phyloP scores from a whole-genome alignment of 2,113 vertebrate genomes.

The Ammodytes dubius region DNA sequence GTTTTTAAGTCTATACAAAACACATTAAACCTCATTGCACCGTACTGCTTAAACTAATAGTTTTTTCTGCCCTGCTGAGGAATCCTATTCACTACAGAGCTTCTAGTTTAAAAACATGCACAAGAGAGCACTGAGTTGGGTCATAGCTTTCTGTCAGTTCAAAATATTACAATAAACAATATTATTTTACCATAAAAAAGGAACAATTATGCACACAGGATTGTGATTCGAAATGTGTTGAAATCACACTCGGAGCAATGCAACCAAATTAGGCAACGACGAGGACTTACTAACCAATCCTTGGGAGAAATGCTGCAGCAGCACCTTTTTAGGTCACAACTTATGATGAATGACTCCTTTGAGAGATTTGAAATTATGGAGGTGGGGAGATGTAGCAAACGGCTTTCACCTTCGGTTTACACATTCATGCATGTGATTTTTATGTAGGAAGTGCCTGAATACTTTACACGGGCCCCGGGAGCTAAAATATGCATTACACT shows the following conservation, averaged over 20 bases:
- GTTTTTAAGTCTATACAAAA: slow-evolving; percentile 55
- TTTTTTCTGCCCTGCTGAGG: slow-evolving; percentile 53
- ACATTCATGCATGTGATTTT: slow-evolving; percentile 59
- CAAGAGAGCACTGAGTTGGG: slow-evolving; percentile 36
- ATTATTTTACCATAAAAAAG: slow-evolving; percentile 22
- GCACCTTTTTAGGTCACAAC: slow-evolving; percentile 78
- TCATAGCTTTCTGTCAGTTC: slow-evolving; percentile 48
- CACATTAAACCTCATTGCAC: slow-evolving; percentile 50
- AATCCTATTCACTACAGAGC: slow-evolving; percentile 53
- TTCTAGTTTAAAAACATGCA: slow-evolving; percentile 11
- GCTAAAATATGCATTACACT: slow-evolving; percentile 31
- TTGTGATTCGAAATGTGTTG: slow-evolving; percentile 53
- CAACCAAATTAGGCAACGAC: slow-evolving; percentile 69
- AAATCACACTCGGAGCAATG: slow-evolving; percentile 59
- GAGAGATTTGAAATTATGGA: slow-evolving; percentile 63
- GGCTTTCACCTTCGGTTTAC: slow-evolving; percentile 64
- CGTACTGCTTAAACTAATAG: slow-evolving; percentile 45
- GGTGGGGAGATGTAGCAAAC: slow-evolving; percentile 58
- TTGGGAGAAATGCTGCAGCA: slow-evolving; percentile 70
- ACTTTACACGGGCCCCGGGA: slow-evolving; percentile 6
- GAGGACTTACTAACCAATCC: slow-evolving; percentile 67
- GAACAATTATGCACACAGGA: slow-evolving; percentile 46
- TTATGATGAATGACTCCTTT: slow-evolving; percentile 78
- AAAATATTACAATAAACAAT: slow-evolving; percentile 37
- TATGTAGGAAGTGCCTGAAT: slow-evolving; percentile 35